Evolutionary conservation across 1,140 invertebrate genomes (phyloP).

Genomic region (Caenorhabditis inopinata): DNA sequence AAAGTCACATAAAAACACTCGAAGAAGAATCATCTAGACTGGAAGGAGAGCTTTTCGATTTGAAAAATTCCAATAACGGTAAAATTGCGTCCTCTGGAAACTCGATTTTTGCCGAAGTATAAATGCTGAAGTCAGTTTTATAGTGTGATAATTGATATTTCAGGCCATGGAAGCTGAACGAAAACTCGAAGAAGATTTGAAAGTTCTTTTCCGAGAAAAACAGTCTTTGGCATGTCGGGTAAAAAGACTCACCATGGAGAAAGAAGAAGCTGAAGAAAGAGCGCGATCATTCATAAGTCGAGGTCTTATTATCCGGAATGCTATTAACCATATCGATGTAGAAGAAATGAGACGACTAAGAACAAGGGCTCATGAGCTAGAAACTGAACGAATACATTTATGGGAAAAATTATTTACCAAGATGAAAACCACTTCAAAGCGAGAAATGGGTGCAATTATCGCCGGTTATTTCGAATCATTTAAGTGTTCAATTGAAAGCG

Average conservation of each 20-base stretch:
- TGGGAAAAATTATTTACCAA: neutral
- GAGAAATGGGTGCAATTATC: neutral
- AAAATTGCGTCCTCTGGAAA: neutral
- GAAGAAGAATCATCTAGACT: neutral
- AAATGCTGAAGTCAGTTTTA: too few relatives aligned
- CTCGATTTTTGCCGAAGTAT: neutral
- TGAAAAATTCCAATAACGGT: neutral
- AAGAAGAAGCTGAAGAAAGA: neutral
- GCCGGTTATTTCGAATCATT: neutral
- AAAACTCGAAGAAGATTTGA: neutral
- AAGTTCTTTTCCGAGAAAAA: neutral
- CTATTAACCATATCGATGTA: neutral
- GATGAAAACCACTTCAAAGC: neutral
- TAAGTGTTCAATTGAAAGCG: neutral
- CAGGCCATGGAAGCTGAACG: neutral
- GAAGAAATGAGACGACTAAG: neutral
- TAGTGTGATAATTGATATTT: neutral
- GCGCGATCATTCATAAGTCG: neutral
- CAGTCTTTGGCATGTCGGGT: neutral
- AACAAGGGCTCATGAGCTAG: neutral
- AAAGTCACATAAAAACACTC: neutral
- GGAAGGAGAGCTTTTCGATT: constrained; percentile 7
- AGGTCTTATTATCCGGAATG: neutral
- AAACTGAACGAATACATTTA: neutral
- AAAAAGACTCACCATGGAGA: neutral